Conservation (phyloP, 2,888 invertebrate species). For the Diabrotica balteata region DNA sequence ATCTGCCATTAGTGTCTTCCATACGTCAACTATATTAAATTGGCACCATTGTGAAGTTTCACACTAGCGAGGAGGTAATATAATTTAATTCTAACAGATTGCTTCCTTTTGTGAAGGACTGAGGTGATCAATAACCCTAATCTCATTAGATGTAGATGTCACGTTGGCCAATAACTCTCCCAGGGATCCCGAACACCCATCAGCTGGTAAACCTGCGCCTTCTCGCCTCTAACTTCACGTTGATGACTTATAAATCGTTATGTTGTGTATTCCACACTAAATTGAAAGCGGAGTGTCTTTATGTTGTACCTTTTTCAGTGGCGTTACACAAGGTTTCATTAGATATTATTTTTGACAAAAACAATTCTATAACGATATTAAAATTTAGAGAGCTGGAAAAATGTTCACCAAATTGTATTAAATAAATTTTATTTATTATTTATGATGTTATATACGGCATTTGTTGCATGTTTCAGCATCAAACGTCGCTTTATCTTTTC, state of each 20-base stretch:
- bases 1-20: slow-evolving; percentile 33
- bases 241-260: slow-evolving; percentile 50
- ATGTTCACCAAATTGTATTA: no score
- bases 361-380: no score
- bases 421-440: no score
- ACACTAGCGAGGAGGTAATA: slow-evolving; percentile 34
- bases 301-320: slow-evolving; percentile 19
- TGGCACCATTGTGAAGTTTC: slow-evolving; percentile 32
- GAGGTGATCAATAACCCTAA: slow-evolving; percentile 51
- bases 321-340: slow-evolving; percentile 5
- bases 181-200: slow-evolving; percentile 29
- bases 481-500: no score
- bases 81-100: slow-evolving; percentile 48
- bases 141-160: slow-evolving; percentile 51
- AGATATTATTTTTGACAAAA: no score
- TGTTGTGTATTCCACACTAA: slow-evolving; percentile 36
- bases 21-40: slow-evolving; percentile 37
- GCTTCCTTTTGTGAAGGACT: slow-evolving; percentile 43
- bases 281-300: slow-evolving; percentile 30
- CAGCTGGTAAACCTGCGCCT: slow-evolving; percentile 42
- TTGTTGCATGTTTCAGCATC: no score
- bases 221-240: slow-evolving; percentile 24
- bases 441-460: no score
- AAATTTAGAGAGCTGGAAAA: no score
- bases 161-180: slow-evolving; percentile 47